Percentiles rank a stretch among this genome's conserved stretches.
Conservation (phyloP, 2,113 vertebrate species). For the Neodon shergylaensis region DNA sequence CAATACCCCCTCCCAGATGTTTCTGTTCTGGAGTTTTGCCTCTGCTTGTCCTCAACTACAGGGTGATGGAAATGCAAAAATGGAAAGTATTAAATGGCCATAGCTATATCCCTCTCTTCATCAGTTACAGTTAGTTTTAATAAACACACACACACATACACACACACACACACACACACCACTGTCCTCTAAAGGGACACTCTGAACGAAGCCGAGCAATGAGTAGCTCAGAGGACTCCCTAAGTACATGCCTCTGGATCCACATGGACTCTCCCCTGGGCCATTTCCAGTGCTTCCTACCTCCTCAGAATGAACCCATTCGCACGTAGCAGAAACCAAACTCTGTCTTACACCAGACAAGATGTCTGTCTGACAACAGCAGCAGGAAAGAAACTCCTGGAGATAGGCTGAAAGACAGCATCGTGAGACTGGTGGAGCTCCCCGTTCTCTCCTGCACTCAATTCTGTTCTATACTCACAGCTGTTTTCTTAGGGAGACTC, state of each 20-base stretch:
- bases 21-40: background rate
- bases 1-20: background rate
- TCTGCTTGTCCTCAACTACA: background rate
- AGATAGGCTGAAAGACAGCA: background rate
- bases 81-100: background rate
- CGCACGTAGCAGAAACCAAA: background rate
- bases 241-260: background rate
- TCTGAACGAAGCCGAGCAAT: background rate
- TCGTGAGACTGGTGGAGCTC: too few species aligned
- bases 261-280: background rate
- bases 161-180: background rate
- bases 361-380: background rate
- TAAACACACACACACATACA: background rate
- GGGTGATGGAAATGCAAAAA: background rate
- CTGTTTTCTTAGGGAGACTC: background rate
- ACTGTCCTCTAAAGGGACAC: background rate
- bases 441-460: too few species aligned
- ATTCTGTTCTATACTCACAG: background rate
- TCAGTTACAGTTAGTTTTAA: background rate
- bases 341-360: background rate
- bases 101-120: background rate
- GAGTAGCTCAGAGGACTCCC: background rate
- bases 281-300: background rate
- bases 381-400: background rate
- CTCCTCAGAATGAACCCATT: background rate